Conservation (phyloP, 2,888 invertebrate species). For the Chirona hameri region DNA sequence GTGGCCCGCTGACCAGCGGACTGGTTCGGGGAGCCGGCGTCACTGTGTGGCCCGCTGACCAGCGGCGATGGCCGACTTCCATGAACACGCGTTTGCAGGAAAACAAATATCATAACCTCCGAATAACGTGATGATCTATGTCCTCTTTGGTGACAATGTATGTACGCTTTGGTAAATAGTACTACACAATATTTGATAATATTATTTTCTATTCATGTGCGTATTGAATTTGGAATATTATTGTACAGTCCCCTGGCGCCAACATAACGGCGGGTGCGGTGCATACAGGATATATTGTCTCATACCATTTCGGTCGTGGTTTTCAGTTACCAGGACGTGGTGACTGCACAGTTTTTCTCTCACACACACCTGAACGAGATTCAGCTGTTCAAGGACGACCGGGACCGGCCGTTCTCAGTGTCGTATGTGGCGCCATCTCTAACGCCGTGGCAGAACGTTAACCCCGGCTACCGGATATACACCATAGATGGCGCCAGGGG, state of each 20-base stretch:
- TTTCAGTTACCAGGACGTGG: constrained; percentile 46
- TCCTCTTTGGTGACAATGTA: no score
- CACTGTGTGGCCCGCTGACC: no score
- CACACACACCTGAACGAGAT: constrained; percentile 49
- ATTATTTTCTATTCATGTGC: no score
- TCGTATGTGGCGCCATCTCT: constrained; percentile 52
- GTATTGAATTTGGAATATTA: no score
- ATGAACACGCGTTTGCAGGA: no score
- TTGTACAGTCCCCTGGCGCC: no score
- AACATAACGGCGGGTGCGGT: no score
- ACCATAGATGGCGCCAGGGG: constrained; percentile 48
- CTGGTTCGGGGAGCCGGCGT: neutral
- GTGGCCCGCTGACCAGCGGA: neutral
- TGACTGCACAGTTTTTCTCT: constrained; percentile 49
- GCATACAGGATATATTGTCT: neutral
- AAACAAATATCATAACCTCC: no score
- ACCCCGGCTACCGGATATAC: constrained; percentile 54
- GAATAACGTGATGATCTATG: no score
- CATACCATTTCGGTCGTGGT: neutral
- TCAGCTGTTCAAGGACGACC: constrained; percentile 46
- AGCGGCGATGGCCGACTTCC: no score
- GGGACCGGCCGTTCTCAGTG: constrained; percentile 45
- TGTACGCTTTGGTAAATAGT: no score
- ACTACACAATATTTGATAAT: no score
- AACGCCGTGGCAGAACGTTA: constrained; percentile 51